Conservation (phyloP, 1,140 invertebrate species). For the Lepidotrigona ventralis region DNA sequence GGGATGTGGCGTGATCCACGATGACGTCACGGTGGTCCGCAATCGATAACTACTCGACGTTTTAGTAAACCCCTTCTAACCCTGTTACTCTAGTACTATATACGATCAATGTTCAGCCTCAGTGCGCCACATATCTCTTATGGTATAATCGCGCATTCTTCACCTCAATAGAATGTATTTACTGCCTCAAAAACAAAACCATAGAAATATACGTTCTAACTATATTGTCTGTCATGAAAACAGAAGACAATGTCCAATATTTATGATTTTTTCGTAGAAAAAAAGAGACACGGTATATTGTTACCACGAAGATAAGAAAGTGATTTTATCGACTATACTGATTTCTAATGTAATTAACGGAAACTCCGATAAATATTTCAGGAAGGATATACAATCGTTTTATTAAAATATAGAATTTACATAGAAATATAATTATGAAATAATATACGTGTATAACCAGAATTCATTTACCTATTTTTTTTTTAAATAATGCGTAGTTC, state of each 20-base stretch:
- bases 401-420: neutral
- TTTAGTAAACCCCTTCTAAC: conserved; percentile 44
- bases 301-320: neutral
- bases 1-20: conserved; percentile 78
- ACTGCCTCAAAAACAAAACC: neutral
- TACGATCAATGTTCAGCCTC: conserved; percentile 35
- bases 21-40: conserved; percentile 70
- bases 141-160: neutral
- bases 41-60: conserved; percentile 66
- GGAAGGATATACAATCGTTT: neutral
- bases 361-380: neutral
- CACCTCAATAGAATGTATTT: neutral
- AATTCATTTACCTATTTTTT: neutral
- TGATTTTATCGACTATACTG: conserved; percentile 19
- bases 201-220: neutral
- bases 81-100: conserved; percentile 26
- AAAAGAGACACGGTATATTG: neutral
- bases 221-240: neutral
- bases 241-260: no score
- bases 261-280: neutral
- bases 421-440: neutral
- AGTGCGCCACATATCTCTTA: neutral
- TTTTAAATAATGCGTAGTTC: neutral
- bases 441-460: neutral
- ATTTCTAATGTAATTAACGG: neutral